Base-by-base conservation (phyloP, 2,888 invertebrate genomes). In the Drosophila paramelanica region DNA sequence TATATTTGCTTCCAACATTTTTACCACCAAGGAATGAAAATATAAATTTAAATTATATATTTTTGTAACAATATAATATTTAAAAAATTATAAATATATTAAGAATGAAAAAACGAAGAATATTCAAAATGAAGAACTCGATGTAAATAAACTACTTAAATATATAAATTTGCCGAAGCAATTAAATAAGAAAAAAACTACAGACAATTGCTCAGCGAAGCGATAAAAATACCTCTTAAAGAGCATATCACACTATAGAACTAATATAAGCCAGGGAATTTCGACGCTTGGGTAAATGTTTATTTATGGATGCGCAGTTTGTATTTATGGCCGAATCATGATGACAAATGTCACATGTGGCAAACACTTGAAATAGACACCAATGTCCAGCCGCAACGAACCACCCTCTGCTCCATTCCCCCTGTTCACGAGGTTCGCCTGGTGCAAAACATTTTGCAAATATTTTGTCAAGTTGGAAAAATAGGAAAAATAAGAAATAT, bases 311-410 rank as follows among this genome's bases (percentile, higher is more conserved):
- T 67, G 65, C 79, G 77, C 85, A 88, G 88, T 88, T 82, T 81
- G 86, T 81, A 86, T 87, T 87, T 87, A 87, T 87, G 83, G 88
- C 67, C 79, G 73, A 86, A 87, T 87, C 88, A 87, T 86, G 81
- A 88, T 87, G 86, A 87, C 86, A 88, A 87, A 87, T 87, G 88
- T 88, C 86, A 79, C 79, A 73, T 77, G 81, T 73, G 77, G 74
- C 73, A 83, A 76, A 75, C 82, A 82, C 88, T 87, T 80, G 80
- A 87, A 79, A 75, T 70, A 67, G 77, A 86, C 83, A 84, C 83
- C 69, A 67, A 43, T 6, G 45, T 11, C 42, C 42, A 13, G 13
- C 7, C 14, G 17, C 20, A 36, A 4, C n/a, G 42, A 67, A 50
- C 65, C 43, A 85, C 79, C 81, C 79, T 62, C 71, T 6, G 11